A percentile compares a stretch with the other conserved stretches of the same genome.
Conservation (phyloP, 1,140 invertebrate genomes). For the Drosophila arizonae region DNA sequence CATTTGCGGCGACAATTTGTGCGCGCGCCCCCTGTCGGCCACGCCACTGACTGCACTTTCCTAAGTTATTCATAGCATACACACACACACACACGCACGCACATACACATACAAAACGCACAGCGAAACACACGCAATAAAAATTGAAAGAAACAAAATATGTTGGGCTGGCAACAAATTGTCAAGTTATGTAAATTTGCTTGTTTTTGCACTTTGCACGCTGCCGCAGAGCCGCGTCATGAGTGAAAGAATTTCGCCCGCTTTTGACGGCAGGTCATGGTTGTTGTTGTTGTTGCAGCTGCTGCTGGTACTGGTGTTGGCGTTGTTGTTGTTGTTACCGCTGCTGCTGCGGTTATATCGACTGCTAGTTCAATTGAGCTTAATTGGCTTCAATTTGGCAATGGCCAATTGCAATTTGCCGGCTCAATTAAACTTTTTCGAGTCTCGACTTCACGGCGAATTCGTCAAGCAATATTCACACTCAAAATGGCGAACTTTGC, state of each 20-base stretch:
- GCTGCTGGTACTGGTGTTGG: slow-evolving; percentile 15
- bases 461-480: slow-evolving; percentile 29
- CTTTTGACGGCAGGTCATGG: slow-evolving; percentile 39
- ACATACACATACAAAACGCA: slow-evolving; percentile 3
- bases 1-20: slow-evolving; percentile 20
- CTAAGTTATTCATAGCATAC: slow-evolving; percentile 46
- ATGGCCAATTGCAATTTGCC: slow-evolving; percentile 45
- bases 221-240: slow-evolving; percentile 18
- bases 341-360: slow-evolving; percentile 37
- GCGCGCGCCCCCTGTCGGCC: slow-evolving; percentile 39
- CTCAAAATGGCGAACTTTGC: slow-evolving; percentile 52
- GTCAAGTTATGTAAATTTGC: slow-evolving; percentile 42
- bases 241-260: slow-evolving; percentile 27
- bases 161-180: slow-evolving; percentile 32
- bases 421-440: slow-evolving; percentile 45
- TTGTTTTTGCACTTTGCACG: slow-evolving; percentile 41
- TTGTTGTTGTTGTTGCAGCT: slow-evolving; percentile 45
- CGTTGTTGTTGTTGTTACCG: slow-evolving; percentile 19
- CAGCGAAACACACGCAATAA: background rate
- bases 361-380: slow-evolving; percentile 58
- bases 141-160: slow-evolving; percentile 12
- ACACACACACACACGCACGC: slow-evolving; percentile 15
- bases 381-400: slow-evolving; percentile 60
- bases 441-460: slow-evolving; percentile 37
- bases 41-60: slow-evolving; percentile 42